Percentiles rank a stretch among this genome's conserved stretches.
Evolutionary conservation across 2,797 vertebrate species (phyloP).

Genomic region (Hipposideros larvatus): DNA sequence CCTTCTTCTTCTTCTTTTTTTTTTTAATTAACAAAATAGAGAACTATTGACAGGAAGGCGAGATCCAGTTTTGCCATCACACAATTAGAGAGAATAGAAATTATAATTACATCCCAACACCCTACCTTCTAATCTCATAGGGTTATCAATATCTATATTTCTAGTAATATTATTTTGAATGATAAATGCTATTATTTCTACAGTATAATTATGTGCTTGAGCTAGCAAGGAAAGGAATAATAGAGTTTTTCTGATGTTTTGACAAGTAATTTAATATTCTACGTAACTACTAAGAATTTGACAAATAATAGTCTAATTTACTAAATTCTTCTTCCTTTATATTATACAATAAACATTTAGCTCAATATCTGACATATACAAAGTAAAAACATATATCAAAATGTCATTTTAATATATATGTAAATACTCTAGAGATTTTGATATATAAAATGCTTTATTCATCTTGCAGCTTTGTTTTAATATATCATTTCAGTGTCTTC

Average conservation of each 20-base stretch:
- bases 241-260: constrained; percentile 18
- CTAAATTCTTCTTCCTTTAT: background rate
- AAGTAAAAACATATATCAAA: background rate
- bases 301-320: background rate
- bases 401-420: constrained; percentile 8
- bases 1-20: background rate
- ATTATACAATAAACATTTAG: background rate
- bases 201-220: background rate
- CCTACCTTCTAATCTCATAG: background rate
- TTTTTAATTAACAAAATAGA: background rate
- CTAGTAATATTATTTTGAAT: background rate
- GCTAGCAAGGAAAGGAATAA: background rate
- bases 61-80: background rate
- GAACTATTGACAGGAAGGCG: background rate
- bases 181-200: background rate
- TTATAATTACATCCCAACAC: background rate
- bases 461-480: background rate
- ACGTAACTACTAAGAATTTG: background rate
- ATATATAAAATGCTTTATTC: background rate
- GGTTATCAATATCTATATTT: background rate
- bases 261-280: constrained; percentile 28
- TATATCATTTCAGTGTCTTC: background rate
- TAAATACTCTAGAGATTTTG: background rate
- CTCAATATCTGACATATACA: background rate
- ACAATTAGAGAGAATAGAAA: background rate